Evolutionary conservation across 2,888 invertebrate species (phyloP), one percentile per base, ranked within the genome.

Genomic region (Gari tellinella): DNA sequence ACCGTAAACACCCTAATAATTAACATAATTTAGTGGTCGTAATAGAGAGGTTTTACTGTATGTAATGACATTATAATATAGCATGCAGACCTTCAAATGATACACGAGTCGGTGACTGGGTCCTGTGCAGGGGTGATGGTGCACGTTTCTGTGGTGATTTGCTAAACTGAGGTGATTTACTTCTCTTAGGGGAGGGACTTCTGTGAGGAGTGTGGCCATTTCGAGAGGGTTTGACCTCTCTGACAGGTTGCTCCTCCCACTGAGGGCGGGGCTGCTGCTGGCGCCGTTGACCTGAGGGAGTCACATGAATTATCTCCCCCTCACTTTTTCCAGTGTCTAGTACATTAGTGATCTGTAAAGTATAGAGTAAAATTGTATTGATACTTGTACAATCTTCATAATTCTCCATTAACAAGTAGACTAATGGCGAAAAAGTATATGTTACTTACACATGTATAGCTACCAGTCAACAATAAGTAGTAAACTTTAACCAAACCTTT

Each of bases 21-120:
- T n/a, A n/a, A n/a, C n/a, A n/a, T n/a, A n/a, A n/a, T n/a, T n/a
- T n/a, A n/a, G n/a, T n/a, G n/a, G n/a, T n/a, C n/a, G n/a, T n/a
- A n/a, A n/a, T n/a, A n/a, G n/a, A n/a, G n/a, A n/a, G n/a, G n/a
- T n/a, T n/a, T n/a, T n/a, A n/a, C n/a, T n/a, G n/a, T n/a, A n/a
- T n/a, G n/a, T n/a, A n/a, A n/a, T n/a, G n/a, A n/a, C n/a, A n/a
- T n/a, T n/a, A n/a, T n/a, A n/a, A n/a, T n/a, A n/a, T n/a, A n/a
- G n/a, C n/a, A n/a, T n/a, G n/a, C n/a, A n/a, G n/a, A 76, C 75
- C 80, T 73, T 80, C 80, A 70, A 80, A 80, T 23, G 80, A 80
- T 5, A 80, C 80, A 48, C 80, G 57, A 14, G 74, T 79, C 19
- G 80, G 80, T 49, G 80, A 80, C 56, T 65, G 65, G n/a, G 68